Evolutionary conservation across 2,888 invertebrate species (phyloP).

Genomic region (Schrankia costaestrigalis): DNA sequence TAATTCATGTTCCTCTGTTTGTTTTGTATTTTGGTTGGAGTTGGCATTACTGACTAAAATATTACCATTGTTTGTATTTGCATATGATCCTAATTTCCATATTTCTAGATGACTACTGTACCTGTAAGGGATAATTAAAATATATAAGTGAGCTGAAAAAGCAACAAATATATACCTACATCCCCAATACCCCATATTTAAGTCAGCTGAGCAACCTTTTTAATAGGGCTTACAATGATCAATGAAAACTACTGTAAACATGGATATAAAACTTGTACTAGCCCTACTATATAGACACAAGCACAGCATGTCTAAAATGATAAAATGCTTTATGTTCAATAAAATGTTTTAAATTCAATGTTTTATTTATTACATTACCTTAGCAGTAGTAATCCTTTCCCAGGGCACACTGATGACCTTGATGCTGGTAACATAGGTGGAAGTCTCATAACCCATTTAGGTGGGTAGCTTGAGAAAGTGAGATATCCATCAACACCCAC

Average conservation of each 20-base stretch:
- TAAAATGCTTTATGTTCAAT: too few relatives aligned
- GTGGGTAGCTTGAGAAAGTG: constrained; percentile 85
- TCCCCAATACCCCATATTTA: too few relatives aligned
- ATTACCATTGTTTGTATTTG: constrained; percentile 81
- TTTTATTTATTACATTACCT: constrained; percentile 61
- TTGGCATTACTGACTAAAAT: constrained; percentile 39
- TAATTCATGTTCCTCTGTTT: constrained; percentile 33
- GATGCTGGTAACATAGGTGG: constrained; percentile 85
- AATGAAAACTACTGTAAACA: too few relatives aligned
- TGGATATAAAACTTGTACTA: too few relatives aligned
- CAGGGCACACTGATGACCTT: constrained; percentile 75
- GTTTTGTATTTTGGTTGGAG: constrained; percentile 29
- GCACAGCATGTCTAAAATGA: too few relatives aligned
- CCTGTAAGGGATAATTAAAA: constrained; percentile 32
- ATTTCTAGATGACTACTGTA: constrained; percentile 77
- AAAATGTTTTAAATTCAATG: too few relatives aligned
- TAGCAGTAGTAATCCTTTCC: constrained; percentile 79
- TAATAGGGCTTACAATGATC: too few relatives aligned
- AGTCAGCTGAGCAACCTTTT: too few relatives aligned
- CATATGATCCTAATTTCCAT: constrained; percentile 79
- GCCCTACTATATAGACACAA: too few relatives aligned
- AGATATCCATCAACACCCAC: constrained; percentile 91
- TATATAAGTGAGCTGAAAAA: not conserved
- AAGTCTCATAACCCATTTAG: constrained; percentile 84
- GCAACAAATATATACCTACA: not conserved